Conservation (phyloP, 2,113 vertebrate species). For the Salvator merianae region DNA sequence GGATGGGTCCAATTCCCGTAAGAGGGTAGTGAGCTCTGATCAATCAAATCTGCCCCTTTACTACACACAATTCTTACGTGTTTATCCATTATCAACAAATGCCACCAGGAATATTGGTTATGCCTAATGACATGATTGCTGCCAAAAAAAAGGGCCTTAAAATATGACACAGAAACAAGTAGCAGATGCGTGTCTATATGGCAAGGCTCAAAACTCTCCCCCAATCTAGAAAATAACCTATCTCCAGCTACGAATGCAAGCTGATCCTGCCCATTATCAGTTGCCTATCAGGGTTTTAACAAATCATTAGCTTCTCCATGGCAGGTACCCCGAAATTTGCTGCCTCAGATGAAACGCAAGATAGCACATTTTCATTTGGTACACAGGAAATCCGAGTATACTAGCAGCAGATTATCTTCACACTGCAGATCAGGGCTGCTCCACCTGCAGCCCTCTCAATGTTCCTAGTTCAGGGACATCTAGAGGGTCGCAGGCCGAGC, state of each 20-base stretch:
- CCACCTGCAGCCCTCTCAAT: too few species aligned
- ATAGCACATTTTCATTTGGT: too few species aligned
- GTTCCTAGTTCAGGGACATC: too few species aligned
- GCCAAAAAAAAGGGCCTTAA: not conserved
- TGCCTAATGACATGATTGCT: not conserved
- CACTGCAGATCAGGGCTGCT: too few species aligned
- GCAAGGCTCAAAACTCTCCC: not conserved
- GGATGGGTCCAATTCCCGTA: conserved; percentile 66
- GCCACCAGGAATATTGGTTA: not conserved
- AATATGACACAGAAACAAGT: not conserved
- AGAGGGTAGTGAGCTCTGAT: conserved; percentile 64
- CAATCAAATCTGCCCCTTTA: not conserved
- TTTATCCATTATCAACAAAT: not conserved
- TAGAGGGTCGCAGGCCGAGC: too few species aligned
- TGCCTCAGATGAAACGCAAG: too few species aligned
- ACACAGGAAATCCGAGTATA: too few species aligned
- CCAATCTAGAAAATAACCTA: not conserved
- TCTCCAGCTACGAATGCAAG: not conserved
- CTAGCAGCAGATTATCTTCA: too few species aligned
- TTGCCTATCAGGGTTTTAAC: not conserved
- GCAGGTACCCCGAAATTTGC: too few species aligned
- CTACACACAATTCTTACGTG: not conserved
- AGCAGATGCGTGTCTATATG: not conserved
- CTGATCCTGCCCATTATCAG: not conserved
- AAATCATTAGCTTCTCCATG: not conserved